These are phyloP conservation scores for Amblyornis subalaris DNA, from an alignment of 2,113 vertebrate species.

Conservation along the genomic window DNA sequence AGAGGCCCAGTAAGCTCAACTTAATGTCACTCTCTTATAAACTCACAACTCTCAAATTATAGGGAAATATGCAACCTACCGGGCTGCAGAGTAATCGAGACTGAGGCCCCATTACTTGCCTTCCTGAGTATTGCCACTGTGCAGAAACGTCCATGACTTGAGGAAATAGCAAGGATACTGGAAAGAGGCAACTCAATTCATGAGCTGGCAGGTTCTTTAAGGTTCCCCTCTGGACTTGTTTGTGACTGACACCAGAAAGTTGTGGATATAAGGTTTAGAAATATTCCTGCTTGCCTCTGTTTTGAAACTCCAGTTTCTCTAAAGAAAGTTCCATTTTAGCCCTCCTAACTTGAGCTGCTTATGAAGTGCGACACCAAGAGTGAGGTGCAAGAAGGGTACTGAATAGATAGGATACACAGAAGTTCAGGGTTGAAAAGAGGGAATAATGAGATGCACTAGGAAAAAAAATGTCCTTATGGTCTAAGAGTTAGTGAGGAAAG, in stretches of 20 bases:
- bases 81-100: rapidly evolving
- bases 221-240: neutral
- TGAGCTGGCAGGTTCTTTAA: neutral
- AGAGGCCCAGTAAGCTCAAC: neutral
- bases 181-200: neutral
- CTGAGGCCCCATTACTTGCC: neutral
- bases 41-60: neutral
- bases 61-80: neutral
- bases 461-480: neutral
- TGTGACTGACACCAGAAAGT: neutral
- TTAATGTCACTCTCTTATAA: neutral
- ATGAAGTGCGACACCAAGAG: neutral
- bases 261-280: neutral
- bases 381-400: neutral
- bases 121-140: neutral
- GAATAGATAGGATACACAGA: neutral
- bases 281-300: neutral
- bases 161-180: neutral
- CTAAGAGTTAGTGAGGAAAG: neutral
- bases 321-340: neutral
- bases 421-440: neutral
- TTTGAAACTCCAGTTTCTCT: neutral
- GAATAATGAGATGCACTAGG: neutral
- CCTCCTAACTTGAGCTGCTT: neutral
- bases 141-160: neutral